Base-by-base conservation (phyloP, 1,140 invertebrate genomes). In the Pachypeltis micranthus region DNA sequence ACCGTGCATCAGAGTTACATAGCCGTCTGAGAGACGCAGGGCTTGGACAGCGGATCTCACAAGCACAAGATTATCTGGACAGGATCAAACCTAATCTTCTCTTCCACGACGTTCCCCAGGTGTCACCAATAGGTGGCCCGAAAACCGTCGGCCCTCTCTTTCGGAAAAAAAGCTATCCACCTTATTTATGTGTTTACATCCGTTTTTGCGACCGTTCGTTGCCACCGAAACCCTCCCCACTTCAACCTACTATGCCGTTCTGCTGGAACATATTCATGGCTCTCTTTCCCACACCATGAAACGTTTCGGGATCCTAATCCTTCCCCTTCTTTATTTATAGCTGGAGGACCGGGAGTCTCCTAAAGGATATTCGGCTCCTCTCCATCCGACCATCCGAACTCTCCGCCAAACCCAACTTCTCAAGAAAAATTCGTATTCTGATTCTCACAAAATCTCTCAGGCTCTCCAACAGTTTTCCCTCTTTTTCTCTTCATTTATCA, bases 131-230 rank as follows among this genome's bases (percentile, higher is more conserved):
- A n/a, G n/a, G n/a, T n/a, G n/a, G n/a, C n/a, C n/a, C n/a, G n/a
- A n/a, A n/a, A n/a, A n/a, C n/a, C n/a, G n/a, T n/a, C n/a, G n/a
- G n/a, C n/a, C n/a, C n/a, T n/a, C n/a, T n/a, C n/a, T n/a, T n/a
- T n/a, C 34, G n/a, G 34, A 51, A 21, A 21, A 51, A 21, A 51
- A 21, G 21, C 21, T 10, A 21, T 51, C 47, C 47, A 51, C 47
- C 47, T 51, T 51, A 51, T 51, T 51, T 51, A 51, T 51, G 47
- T 51, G 47, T 51, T 51, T 51, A 51, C 47, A 51, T 51, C 47
- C 47, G 47, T 51, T 51, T 51, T 51, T 51, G 47, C 47, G 47
- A 21, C 47, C 47, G 12, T 51, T 51, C n/a, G n/a, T n/a, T 51
- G 4, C 47, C 23, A 10, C 47, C 47, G 47, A 39, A 16, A 16